phyloP scores from a whole-genome alignment of 2,113 vertebrate genomes.

The rat (Rattus norvegicus) region DNA sequence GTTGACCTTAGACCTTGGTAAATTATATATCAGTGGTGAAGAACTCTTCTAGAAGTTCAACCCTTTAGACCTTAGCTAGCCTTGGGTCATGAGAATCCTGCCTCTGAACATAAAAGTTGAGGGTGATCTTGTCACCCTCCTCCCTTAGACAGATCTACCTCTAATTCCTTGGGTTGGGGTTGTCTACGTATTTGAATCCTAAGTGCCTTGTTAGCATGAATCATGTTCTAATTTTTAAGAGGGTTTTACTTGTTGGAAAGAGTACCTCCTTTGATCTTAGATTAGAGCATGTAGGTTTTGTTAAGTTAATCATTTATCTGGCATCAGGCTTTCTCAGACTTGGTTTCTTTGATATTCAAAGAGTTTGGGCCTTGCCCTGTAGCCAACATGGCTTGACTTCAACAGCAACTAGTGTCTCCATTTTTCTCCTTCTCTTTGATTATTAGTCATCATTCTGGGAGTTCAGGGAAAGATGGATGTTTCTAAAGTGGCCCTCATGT shows the following conservation, averaged over 20 bases:
- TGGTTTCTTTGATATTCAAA: constrained; percentile 50
- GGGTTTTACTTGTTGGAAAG: constrained; percentile 55
- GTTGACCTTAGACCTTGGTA: not conserved
- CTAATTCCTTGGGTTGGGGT: not conserved
- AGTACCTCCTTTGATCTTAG: constrained; percentile 60
- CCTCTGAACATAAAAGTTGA: not conserved
- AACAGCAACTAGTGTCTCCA: not conserved
- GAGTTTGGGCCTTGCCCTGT: not conserved
- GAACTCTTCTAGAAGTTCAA: not conserved
- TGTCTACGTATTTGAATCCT: not conserved
- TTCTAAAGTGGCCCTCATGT: constrained; percentile 6
- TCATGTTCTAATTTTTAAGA: constrained; percentile 45
- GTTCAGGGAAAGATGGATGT: not conserved
- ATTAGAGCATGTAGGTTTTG: constrained; percentile 58
- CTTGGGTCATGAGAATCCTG: not conserved
- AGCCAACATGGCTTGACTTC: not conserved
- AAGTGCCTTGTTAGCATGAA: constrained; percentile 51
- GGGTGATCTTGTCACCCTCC: not conserved
- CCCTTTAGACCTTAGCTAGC: not conserved
- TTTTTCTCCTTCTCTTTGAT: constrained; percentile 25
- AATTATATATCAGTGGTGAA: not conserved
- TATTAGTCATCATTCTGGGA: not conserved
- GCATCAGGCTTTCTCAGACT: not conserved
- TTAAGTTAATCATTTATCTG: constrained; percentile 53
- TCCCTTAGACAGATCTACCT: not conserved